Evolutionary conservation across 1,140 invertebrate genomes (phyloP).

Genomic region (Penaeus vannamei): DNA sequence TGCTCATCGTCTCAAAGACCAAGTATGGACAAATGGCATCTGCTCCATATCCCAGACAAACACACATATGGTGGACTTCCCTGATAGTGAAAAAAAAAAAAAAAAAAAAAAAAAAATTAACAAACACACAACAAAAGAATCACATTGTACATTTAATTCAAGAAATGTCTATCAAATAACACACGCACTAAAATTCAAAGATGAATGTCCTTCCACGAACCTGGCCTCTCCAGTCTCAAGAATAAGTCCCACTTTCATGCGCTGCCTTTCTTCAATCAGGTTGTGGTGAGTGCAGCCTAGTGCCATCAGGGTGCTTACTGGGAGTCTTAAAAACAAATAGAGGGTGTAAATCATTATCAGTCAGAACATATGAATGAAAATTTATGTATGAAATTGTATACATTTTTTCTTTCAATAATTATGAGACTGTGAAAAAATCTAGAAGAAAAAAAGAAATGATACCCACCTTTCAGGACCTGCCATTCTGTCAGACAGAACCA

Average conservation of each 20-base stretch:
- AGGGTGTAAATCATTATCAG: not conserved
- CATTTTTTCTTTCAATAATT: too few species aligned
- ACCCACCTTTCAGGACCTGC: constrained; percentile 78
- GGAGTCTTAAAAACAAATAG: constrained; percentile 75
- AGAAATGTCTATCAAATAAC: too few species aligned
- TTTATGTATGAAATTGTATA: too few species aligned
- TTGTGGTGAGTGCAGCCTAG: constrained; percentile 96
- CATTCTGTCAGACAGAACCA: constrained; percentile 90
- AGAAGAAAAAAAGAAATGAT: not conserved
- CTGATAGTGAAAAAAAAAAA: constrained; percentile 69
- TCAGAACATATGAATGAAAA: not conserved
- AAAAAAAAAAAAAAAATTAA: not conserved
- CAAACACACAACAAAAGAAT: constrained; percentile 61
- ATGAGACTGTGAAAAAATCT: not conserved
- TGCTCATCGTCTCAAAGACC: constrained; percentile 91
- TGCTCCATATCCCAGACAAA: constrained; percentile 95
- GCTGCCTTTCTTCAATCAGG: constrained; percentile 92
- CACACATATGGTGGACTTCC: constrained; percentile 97
- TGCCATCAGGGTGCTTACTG: constrained; percentile 87
- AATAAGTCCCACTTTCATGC: constrained; percentile 96
- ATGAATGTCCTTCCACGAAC: constrained; percentile 46
- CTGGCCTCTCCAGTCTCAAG: constrained; percentile 95
- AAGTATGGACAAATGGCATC: constrained; percentile 98
- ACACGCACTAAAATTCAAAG: not conserved
- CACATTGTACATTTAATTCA: not conserved